These are phyloP conservation scores for Pelmatolapia mariae DNA, from an alignment of 2,113 vertebrate genomes.

Conservation along the genomic window DNA sequence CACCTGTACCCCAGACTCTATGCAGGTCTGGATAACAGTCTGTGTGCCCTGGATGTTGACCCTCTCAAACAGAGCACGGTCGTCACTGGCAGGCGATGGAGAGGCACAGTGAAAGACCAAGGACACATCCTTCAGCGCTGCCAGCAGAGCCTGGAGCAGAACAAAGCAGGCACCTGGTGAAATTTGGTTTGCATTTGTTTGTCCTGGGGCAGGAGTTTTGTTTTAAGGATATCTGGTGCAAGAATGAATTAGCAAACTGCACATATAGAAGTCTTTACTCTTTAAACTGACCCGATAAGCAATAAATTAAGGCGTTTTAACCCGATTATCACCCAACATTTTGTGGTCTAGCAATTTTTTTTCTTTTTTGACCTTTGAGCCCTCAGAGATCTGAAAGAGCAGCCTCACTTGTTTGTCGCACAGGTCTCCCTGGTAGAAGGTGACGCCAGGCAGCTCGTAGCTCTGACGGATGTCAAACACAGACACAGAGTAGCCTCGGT, in stretches of 20 bases:
- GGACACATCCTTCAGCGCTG: conserved; percentile 78
- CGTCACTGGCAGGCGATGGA: conserved; percentile 82
- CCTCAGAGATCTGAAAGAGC: background rate
- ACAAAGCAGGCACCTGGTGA: background rate
- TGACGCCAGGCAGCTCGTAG: conserved; percentile 74
- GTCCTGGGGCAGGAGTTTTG: background rate
- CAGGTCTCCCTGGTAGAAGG: conserved; percentile 88
- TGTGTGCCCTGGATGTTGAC: conserved; percentile 89
- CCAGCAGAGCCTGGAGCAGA: conserved; percentile 77
- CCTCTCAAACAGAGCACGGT: conserved; percentile 83
- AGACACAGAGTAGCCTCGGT: conserved; percentile 79
- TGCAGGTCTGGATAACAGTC: conserved; percentile 83
- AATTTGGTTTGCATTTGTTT: background rate
- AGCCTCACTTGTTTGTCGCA: conserved; percentile 81
- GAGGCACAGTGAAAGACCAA: conserved; percentile 94
- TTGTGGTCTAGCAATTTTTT: background rate
- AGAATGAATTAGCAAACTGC: background rate
- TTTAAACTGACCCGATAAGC: background rate
- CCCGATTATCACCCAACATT: background rate
- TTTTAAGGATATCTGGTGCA: background rate
- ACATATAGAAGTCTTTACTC: background rate
- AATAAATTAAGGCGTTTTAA: background rate
- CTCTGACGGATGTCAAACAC: conserved; percentile 89
- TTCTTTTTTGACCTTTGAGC: background rate
- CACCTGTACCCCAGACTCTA: conserved; percentile 88